phyloP scores from a whole-genome alignment of 2,113 vertebrate genomes.

The Anas platyrhynchos region DNA sequence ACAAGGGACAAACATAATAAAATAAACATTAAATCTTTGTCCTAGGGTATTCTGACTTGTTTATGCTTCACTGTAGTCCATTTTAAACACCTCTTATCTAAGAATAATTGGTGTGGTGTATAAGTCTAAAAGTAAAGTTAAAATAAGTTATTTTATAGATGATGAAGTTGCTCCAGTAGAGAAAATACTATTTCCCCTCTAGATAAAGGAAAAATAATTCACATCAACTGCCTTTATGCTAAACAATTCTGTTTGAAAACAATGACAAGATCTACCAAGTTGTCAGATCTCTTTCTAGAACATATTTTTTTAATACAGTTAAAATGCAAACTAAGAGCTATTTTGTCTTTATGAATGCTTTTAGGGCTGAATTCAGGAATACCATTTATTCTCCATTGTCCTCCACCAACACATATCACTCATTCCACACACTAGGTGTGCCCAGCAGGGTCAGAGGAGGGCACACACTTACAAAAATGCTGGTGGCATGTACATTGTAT shows the following conservation, averaged over 20 bases:
- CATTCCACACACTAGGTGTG: not conserved
- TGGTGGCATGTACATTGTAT: not conserved
- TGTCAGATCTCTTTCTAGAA: not conserved
- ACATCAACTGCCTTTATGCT: not conserved
- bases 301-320: not conserved
- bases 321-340: not conserved
- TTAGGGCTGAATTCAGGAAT: not conserved
- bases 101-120: not conserved
- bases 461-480: not conserved
- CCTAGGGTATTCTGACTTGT: not conserved
- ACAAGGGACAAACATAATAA: conserved; percentile 30
- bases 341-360: not conserved
- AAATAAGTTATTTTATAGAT: not conserved
- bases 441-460: not conserved
- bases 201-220: not conserved
- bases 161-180: not conserved
- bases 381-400: not conserved
- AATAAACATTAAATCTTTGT: conserved; percentile 18
- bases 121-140: not conserved
- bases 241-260: not conserved
- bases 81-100: not conserved
- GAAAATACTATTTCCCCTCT: not conserved
- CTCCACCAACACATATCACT: not conserved
- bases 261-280: not conserved
- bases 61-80: not conserved